Conservation (phyloP, 2,797 vertebrate genomes). For the Pogonophryne albipinna region DNA sequence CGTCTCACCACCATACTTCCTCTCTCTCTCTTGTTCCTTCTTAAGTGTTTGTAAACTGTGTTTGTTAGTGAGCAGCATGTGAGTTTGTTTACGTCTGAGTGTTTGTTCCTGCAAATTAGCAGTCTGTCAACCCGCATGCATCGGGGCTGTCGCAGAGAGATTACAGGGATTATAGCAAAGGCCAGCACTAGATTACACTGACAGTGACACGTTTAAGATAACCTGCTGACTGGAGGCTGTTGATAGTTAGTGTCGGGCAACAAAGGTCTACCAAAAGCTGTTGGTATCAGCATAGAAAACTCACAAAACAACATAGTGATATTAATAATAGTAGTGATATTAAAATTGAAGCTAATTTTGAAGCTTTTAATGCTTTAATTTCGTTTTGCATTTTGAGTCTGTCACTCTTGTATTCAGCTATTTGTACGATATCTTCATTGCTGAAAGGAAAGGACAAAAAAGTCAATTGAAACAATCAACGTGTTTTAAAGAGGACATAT, state of each 20-base stretch:
- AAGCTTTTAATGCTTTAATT: background rate
- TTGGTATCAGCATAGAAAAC: background rate
- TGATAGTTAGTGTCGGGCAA: slow-evolving; percentile 12
- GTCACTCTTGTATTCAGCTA: too few relatives aligned
- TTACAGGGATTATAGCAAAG: slow-evolving; percentile 75
- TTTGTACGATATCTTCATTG: background rate
- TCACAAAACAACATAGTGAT: background rate
- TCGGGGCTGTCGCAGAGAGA: slow-evolving; percentile 60
- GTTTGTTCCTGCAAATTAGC: background rate
- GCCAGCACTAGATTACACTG: slow-evolving; percentile 73
- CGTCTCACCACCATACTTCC: background rate
- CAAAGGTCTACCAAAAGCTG: background rate
- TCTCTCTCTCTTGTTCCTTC: background rate
- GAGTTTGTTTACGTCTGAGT: slow-evolving; percentile 38
- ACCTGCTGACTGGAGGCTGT: slow-evolving; percentile 62
- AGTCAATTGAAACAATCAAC: background rate
- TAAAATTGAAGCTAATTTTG: background rate
- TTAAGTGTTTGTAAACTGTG: slow-evolving; percentile 23
- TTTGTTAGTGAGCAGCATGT: background rate
- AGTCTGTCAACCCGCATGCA: slow-evolving; percentile 7
- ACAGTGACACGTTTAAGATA: slow-evolving; percentile 59
- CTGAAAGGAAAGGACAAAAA: background rate
- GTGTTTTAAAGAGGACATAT: background rate
- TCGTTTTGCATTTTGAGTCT: too few relatives aligned
- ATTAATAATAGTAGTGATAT: background rate